phyloP scores from a whole-genome alignment of 1,140 invertebrate genomes.

The Antheraea pernyi region DNA sequence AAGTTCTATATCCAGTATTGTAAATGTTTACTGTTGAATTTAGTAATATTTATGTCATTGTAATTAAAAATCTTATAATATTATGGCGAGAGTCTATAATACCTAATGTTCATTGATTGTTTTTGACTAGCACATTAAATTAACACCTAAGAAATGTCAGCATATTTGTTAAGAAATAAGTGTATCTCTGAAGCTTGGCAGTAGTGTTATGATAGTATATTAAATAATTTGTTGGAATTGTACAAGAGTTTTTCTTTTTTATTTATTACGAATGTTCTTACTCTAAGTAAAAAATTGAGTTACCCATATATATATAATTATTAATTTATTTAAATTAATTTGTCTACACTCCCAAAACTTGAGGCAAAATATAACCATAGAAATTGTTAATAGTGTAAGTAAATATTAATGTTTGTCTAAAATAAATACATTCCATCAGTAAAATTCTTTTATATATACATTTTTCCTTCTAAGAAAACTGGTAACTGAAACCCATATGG shows the following conservation, averaged over 20 bases:
- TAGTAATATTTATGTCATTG: neutral
- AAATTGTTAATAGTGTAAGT: neutral
- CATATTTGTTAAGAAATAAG: neutral
- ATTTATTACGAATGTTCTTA: constrained; percentile 6
- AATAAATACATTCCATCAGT: constrained; percentile 4
- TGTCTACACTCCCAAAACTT: no score
- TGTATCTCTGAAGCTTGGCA: constrained; percentile 14
- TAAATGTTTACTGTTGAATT: neutral
- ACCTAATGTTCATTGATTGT: neutral
- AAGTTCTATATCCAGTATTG: constrained; percentile 17
- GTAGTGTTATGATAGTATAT: constrained; percentile 21
- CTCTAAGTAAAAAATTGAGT: neutral
- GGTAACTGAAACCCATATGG: neutral
- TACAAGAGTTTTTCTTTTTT: constrained; percentile 1
- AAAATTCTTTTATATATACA: neutral
- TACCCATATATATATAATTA: neutral
- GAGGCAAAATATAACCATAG: neutral
- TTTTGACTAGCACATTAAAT: neutral
- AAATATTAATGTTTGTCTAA: neutral
- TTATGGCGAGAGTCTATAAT: no score
- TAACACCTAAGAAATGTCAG: constrained; percentile 2
- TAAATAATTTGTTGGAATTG: constrained; percentile 14
- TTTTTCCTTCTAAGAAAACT: neutral
- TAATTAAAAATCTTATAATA: neutral
- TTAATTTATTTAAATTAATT: no score